These are phyloP conservation scores for Augochlorella aurata DNA, from an alignment of 2,888 invertebrate genomes.

Conservation along the genomic window DNA sequence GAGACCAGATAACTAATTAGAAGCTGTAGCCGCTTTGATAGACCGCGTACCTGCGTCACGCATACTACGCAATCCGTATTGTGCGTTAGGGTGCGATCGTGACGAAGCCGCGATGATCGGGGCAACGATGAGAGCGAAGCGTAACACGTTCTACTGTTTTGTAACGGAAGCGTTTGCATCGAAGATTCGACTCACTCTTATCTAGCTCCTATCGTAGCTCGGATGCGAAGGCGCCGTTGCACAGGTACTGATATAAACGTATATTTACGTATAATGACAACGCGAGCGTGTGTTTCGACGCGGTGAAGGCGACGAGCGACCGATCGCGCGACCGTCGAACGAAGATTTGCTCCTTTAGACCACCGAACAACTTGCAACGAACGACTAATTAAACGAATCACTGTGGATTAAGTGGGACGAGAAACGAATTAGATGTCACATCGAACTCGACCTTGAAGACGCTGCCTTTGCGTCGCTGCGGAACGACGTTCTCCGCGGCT, in stretches of 20 bases:
- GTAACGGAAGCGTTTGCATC: no score
- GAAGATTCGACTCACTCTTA: no score
- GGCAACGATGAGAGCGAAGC: no score
- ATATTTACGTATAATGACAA: neutral
- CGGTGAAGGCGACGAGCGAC: neutral
- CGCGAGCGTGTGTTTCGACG: neutral
- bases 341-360: constrained; percentile 57
- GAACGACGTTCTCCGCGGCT: neutral
- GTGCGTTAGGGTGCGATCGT: no score
- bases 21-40: constrained; percentile 63
- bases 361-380: constrained; percentile 65
- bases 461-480: constrained; percentile 11
- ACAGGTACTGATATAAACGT: constrained; percentile 31
- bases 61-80: neutral
- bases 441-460: constrained; percentile 38
- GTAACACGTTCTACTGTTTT: no score
- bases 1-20: constrained; percentile 59
- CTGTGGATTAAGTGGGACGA: neutral
- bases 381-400: constrained; percentile 52
- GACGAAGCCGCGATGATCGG: no score
- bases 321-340: constrained; percentile 36
- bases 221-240: neutral
- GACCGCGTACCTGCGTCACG: constrained; percentile 28
- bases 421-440: constrained; percentile 37
- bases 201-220: no score